Evolutionary conservation across 2,888 invertebrate genomes (phyloP).

Genomic region (Metalampra italica): DNA sequence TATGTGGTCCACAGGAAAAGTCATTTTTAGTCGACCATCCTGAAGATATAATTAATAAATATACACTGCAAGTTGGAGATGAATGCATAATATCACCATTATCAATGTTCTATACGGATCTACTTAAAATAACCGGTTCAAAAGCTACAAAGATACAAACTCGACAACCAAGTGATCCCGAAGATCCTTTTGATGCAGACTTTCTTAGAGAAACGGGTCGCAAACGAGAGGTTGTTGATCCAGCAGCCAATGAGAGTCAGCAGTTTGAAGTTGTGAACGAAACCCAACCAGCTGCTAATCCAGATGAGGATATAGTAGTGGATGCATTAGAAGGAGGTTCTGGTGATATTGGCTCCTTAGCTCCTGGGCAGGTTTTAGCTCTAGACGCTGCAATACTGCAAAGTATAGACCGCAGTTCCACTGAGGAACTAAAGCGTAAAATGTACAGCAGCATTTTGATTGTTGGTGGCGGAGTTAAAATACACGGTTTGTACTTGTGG

Average conservation of each 20-base stretch:
- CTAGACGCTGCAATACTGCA: slow-evolving; percentile 94
- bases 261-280: slow-evolving; percentile 74
- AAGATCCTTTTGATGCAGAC: slow-evolving; percentile 96
- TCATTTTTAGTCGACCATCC: slow-evolving; percentile 86
- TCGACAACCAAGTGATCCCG: slow-evolving; percentile 86
- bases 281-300: slow-evolving; percentile 66
- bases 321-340: slow-evolving; percentile 77
- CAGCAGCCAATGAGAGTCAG: slow-evolving; percentile 57
- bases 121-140: slow-evolving; percentile 89
- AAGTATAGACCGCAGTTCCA: slow-evolving; percentile 93
- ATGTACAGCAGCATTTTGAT: slow-evolving; percentile 96
- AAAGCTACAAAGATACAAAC: slow-evolving; percentile 87
- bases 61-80: slow-evolving; percentile 91
- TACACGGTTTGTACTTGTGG: slow-evolving; percentile 90
- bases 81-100: slow-evolving; percentile 95
- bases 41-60: slow-evolving; percentile 82
- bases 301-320: slow-evolving; percentile 86
- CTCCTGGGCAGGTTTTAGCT: slow-evolving; percentile 89
- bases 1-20: slow-evolving; percentile 93
- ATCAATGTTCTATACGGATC: slow-evolving; percentile 91
- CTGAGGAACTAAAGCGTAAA: slow-evolving; percentile 93
- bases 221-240: slow-evolving; percentile 71
- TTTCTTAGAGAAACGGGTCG: slow-evolving; percentile 92
- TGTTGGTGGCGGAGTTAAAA: slow-evolving; percentile 95
- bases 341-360: slow-evolving; percentile 83